Evolutionary conservation across 2,113 vertebrate genomes (phyloP).

Genomic region (Pseudopipra pipra): DNA sequence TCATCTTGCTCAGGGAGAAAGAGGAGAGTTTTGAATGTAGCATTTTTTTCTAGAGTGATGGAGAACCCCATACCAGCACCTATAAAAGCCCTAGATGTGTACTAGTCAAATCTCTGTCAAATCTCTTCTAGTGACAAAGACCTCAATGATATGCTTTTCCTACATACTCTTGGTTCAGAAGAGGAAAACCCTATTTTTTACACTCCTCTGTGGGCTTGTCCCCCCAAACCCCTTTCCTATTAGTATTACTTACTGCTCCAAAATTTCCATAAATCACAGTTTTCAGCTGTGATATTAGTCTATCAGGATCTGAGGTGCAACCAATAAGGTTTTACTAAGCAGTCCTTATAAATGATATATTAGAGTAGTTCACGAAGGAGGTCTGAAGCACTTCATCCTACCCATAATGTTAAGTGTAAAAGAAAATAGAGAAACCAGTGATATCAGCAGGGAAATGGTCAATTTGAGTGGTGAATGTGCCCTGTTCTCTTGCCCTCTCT

Average conservation of each 20-base stretch:
- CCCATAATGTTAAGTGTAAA: not conserved
- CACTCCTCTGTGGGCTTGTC: not conserved
- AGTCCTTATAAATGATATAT: not conserved
- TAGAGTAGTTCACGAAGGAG: not conserved
- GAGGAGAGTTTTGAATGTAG: not conserved
- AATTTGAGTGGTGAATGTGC: not conserved
- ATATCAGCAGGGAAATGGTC: not conserved
- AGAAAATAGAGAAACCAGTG: not conserved
- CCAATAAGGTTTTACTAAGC: not conserved
- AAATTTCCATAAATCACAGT: not conserved
- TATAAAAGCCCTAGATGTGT: not conserved
- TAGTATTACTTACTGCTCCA: not conserved
- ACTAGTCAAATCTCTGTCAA: not conserved
- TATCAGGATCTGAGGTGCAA: not conserved
- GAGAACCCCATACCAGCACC: not conserved
- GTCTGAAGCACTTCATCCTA: not conserved
- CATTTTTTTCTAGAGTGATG: not conserved
- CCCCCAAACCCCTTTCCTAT: not conserved
- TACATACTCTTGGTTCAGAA: not conserved
- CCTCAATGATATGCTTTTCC: not conserved
- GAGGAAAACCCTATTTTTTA: not conserved
- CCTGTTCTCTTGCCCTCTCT: not conserved
- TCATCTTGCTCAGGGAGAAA: not conserved
- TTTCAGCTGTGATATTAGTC: not conserved
- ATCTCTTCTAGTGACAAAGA: not conserved